Percentiles rank a stretch among this genome's conserved stretches.
phyloP scores from a whole-genome alignment of 2,113 vertebrate species.

The Pangasianodon hypophthalmus region DNA sequence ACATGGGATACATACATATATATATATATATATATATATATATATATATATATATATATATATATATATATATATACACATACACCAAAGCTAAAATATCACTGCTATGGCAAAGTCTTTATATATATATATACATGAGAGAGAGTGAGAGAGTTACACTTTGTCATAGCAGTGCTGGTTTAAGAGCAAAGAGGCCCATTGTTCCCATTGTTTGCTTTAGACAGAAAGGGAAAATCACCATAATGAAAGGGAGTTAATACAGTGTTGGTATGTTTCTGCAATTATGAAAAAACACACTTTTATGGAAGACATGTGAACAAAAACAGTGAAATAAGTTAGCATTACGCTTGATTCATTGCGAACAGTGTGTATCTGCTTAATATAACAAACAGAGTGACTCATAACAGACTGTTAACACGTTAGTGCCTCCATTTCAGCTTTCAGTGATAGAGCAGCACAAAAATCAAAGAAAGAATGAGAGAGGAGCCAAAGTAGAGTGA shows the following conservation, averaged over 20 bases:
- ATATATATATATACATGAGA: too few species aligned
- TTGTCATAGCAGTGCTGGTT: background rate
- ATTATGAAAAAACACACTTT: conserved; percentile 22
- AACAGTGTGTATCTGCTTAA: conserved; percentile 24
- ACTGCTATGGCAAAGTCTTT: too few species aligned
- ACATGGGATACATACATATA: too few species aligned
- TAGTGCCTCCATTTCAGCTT: conserved; percentile 5
- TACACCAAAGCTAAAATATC: too few species aligned
- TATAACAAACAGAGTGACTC: conserved; percentile 11
- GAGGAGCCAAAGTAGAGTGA: conserved; percentile 22
- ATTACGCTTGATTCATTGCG: conserved; percentile 23
- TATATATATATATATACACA: too few species aligned
- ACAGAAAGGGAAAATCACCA: background rate
- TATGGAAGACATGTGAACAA: conserved; percentile 1
- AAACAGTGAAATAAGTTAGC: conserved; percentile 3
- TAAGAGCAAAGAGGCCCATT: background rate
- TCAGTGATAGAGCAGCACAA: background rate
- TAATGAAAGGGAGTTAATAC: conserved; percentile 6
- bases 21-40: too few species aligned
- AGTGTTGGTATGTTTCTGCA: background rate
- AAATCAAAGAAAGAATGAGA: conserved; percentile 8
- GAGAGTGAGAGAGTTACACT: too few species aligned
- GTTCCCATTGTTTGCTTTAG: background rate
- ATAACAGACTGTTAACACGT: conserved; percentile 40
- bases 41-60: too few species aligned